Percentiles rank a stretch among this genome's conserved stretches.
These are phyloP conservation scores for Astyanax mexicanus DNA, from an alignment of 2,797 vertebrate species.

Conservation along the genomic window DNA sequence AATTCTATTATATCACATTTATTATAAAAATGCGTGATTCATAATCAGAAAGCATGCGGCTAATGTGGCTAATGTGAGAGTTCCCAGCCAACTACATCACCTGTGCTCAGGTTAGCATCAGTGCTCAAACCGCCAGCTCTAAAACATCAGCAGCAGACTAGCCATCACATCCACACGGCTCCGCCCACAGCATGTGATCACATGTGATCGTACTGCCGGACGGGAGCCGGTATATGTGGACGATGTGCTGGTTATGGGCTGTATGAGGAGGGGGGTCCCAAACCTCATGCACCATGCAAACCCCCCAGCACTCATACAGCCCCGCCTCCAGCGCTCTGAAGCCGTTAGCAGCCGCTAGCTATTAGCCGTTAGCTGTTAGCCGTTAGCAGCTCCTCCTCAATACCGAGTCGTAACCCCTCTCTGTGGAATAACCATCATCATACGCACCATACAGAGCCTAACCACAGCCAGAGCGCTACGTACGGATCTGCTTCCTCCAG, in stretches of 20 bases:
- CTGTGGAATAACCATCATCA: constrained; percentile 73
- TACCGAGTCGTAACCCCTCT: constrained; percentile 35
- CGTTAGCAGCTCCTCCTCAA: constrained; percentile 9
- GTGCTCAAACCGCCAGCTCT: too few relatives aligned
- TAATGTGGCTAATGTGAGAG: background rate
- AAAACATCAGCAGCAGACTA: background rate
- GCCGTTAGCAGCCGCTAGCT: too few relatives aligned
- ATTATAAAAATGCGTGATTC: background rate
- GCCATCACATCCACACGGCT: constrained; percentile 21
- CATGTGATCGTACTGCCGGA: constrained; percentile 6
- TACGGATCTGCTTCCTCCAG: too few relatives aligned
- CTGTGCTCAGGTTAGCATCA: constrained; percentile 3
- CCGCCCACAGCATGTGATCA: background rate
- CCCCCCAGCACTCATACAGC: constrained; percentile 65
- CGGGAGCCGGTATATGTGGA: constrained; percentile 3
- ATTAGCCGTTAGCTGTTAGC: too few relatives aligned
- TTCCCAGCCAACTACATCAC: constrained; percentile 1
- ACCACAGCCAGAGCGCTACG: background rate
- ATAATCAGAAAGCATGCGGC: background rate
- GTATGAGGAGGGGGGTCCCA: constrained; percentile 66
- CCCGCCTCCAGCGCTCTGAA: background rate
- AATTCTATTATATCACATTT: background rate
- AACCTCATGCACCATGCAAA: constrained; percentile 58
- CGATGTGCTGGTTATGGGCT: constrained; percentile 39
- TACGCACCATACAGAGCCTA: constrained; percentile 68